Percentiles rank a stretch among this genome's conserved stretches.
Evolutionary conservation across 23 tunicate species (phyloP).

Genomic region (Styela plicata): DNA sequence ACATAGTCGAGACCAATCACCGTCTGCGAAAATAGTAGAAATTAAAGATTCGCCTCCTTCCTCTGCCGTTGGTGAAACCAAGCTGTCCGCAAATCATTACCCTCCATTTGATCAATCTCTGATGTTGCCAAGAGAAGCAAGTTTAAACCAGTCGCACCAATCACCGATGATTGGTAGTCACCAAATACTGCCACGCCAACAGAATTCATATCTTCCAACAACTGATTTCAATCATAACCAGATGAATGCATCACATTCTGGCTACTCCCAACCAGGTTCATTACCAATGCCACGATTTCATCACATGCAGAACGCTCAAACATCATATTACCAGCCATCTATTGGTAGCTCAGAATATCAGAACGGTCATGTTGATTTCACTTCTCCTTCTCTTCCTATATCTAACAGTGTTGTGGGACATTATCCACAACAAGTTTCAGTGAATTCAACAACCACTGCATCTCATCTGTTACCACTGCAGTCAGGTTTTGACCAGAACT

Average conservation of each 20-base stretch:
- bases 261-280: neutral
- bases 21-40: neutral
- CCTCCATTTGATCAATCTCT: neutral
- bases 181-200: neutral
- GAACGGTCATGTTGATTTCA: neutral
- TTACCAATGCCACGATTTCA: constrained; percentile 9
- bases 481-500: constrained; percentile 12
- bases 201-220: neutral
- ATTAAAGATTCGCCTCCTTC: neutral
- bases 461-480: constrained; percentile 6
- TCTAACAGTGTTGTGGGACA: constrained; percentile 4
- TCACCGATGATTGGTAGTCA: neutral
- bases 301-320: constrained; percentile 31
- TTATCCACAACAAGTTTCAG: constrained; percentile 22
- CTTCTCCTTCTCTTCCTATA: neutral
- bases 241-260: neutral
- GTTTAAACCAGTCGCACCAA: neutral
- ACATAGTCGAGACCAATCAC: neutral
- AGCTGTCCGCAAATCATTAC: neutral
- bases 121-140: neutral
- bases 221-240: neutral
- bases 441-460: neutral
- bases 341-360: neutral
- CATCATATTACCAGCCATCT: constrained; percentile 23
- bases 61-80: neutral